Percentiles rank a stretch among this genome's conserved stretches.
These are phyloP conservation scores for Drosophila limbata DNA, from an alignment of 2,888 invertebrate genomes.

Conservation along the genomic window DNA sequence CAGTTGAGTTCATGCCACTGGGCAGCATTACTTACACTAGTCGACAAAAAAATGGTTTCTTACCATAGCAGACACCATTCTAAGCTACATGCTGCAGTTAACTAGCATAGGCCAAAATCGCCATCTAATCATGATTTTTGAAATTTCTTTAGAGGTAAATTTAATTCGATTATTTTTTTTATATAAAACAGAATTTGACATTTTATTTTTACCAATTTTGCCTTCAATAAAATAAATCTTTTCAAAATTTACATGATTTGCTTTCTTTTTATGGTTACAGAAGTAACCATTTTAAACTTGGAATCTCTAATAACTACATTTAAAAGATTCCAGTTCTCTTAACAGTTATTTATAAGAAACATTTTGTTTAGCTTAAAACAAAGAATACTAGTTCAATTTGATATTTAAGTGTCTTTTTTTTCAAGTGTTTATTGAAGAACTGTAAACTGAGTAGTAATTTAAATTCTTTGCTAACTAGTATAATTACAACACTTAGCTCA, in stretches of 20 bases:
- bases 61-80: not conserved
- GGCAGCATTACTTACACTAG: slow-evolving; percentile 9
- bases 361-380: not conserved
- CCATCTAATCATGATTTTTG: not conserved
- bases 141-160: not conserved
- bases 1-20: slow-evolving; percentile 28
- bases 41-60: not conserved
- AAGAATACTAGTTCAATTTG: not conserved
- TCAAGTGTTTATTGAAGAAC: not conserved
- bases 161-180: not conserved
- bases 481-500: not conserved
- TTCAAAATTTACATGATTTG: too few species aligned
- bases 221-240: too few species aligned
- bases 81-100: not conserved
- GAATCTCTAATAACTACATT: not conserved
- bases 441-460: not conserved
- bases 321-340: not conserved
- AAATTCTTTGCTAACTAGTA: slow-evolving; percentile 7
- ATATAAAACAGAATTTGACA: too few species aligned
- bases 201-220: too few species aligned
- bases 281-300: too few species aligned
- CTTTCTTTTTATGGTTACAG: not conserved
- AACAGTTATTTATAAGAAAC: too few species aligned
- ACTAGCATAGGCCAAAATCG: not conserved
- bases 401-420: not conserved